Base-by-base conservation (phyloP, 2,888 invertebrate genomes). In the Epirrhoe tristata region DNA sequence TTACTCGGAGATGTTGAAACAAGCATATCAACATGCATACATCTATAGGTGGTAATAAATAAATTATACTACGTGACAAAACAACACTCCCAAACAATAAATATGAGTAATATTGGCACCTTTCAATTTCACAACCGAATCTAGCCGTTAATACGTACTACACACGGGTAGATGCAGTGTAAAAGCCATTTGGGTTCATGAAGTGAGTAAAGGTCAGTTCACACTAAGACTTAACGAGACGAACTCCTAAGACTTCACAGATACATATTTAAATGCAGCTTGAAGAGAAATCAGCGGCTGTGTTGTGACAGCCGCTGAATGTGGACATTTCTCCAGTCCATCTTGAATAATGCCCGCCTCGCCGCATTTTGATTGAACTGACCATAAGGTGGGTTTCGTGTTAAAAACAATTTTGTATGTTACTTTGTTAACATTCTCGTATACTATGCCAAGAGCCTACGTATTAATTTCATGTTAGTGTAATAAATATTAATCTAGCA, bases 101-200 rank as follows among this genome's bases (percentile, higher is more conserved):
- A 64, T 57, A 67, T 64, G 58, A 68, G 67, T 67, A 64, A 61
- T 56, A 58, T 64, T 54, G 54, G 61, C 64, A 67, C 59, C 52
- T 53, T 43, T 43, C 12, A 43, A 10, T 4, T 43, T 10, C 12
- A 43, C 12, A 43, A 43, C 39, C 12, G 39, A 43, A 43, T 4
- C 12, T 10, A 12, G 39, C 12, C 12, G 39, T 12, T 55, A 31
- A 54, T 62, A 62, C 58, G 39, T 66, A 54, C 58, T 66, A 54
- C 58, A 46, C 56, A 66, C 61, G 50, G 46, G 31, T 10, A 57
- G 16, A 16, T 14, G 31, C 10, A 16, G 17, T 36, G 31, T 17
- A 8, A 17, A 51, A 34, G 50, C 6, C 12, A 16, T 14, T 48
- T 48, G 14, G 12, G 39, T 12, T 12, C 39, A 10, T 14, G 14